Evolutionary conservation across 2,113 vertebrate genomes (phyloP).

Genomic region (Lipotes vexillifer): DNA sequence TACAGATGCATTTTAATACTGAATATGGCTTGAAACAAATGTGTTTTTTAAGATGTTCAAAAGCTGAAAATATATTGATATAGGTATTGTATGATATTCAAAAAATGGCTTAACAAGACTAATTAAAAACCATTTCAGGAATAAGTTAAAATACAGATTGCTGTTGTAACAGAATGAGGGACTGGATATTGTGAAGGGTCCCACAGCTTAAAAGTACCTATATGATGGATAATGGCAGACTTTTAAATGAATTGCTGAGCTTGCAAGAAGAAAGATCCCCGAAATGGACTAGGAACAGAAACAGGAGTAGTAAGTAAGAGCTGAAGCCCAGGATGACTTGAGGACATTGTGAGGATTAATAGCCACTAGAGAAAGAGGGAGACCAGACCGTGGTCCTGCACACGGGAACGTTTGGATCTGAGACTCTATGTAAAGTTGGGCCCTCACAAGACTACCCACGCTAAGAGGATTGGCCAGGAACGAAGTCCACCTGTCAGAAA

Average conservation of each 20-base stretch:
- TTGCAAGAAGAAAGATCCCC: background rate
- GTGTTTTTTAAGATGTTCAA: background rate
- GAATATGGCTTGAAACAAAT: background rate
- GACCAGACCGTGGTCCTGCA: background rate
- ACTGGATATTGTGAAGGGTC: background rate
- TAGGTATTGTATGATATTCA: background rate
- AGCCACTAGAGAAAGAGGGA: background rate
- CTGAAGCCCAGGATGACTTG: background rate
- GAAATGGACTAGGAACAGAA: background rate
- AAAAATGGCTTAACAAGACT: background rate
- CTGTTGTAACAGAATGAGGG: background rate
- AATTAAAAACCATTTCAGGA: background rate
- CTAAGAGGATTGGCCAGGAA: background rate
- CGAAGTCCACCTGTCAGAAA: background rate
- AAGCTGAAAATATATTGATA: background rate
- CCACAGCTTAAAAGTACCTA: background rate
- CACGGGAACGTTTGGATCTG: background rate
- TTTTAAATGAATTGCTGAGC: background rate
- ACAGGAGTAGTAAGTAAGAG: background rate
- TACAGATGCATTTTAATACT: background rate
- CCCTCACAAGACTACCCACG: background rate
- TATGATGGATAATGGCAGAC: background rate
- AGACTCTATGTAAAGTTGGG: background rate
- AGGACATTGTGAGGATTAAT: background rate
- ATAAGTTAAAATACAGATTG: background rate